Conservation (phyloP, 2,113 vertebrate species). For the Ivindomyrus marchei region DNA sequence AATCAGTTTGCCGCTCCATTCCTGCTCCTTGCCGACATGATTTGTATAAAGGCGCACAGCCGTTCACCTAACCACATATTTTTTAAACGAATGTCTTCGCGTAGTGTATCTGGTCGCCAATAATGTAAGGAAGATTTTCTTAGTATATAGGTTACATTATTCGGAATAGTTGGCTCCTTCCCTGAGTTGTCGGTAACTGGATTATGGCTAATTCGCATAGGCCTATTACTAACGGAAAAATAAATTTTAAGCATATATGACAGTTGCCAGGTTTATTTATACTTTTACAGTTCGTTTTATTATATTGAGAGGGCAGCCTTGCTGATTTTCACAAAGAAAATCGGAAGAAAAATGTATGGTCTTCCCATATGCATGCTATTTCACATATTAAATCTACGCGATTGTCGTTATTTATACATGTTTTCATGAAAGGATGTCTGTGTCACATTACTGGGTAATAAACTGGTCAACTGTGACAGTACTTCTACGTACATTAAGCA, state of each 20-base stretch:
- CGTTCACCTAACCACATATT: conserved; percentile 9
- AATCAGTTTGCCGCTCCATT: conserved; percentile 23
- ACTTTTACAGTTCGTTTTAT: neutral
- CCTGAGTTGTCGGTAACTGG: neutral
- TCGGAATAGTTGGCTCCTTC: neutral
- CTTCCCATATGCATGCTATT: neutral
- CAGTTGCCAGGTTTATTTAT: neutral
- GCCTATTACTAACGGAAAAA: neutral
- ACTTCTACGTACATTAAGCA: neutral
- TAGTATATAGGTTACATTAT: neutral
- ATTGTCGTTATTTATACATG: neutral
- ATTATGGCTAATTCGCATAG: neutral
- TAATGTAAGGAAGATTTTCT: neutral
- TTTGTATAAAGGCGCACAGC: neutral
- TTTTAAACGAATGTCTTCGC: neutral
- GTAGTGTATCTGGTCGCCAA: neutral
- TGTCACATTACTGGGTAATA: neutral
- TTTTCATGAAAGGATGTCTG: neutral
- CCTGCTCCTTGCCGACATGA: conserved; percentile 31
- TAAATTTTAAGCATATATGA: neutral
- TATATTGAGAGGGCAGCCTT: neutral
- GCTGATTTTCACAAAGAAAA: neutral
- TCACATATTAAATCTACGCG: neutral
- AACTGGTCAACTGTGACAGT: neutral
- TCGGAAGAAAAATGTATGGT: neutral